Evolutionary conservation across 2,797 vertebrate genomes (phyloP).

Genomic region (Decapterus maruadsi): DNA sequence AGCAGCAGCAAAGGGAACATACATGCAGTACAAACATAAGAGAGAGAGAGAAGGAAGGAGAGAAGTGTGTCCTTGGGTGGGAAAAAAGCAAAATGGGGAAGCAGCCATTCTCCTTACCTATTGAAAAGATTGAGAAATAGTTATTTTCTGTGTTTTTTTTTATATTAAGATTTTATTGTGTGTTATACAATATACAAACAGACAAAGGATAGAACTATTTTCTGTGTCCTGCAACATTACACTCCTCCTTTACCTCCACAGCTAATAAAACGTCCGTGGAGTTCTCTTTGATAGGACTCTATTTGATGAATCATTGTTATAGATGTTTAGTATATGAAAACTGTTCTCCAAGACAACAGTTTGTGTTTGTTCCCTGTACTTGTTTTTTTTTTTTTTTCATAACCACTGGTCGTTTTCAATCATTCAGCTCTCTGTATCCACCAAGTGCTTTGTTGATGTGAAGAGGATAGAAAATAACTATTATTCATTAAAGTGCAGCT

Average conservation of each 20-base stretch:
- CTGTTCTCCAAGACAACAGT: constrained; percentile 10
- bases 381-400: not conserved
- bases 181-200: too few relatives aligned
- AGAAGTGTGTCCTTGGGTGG: not conserved
- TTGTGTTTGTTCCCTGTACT: not conserved
- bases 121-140: not conserved
- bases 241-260: not conserved
- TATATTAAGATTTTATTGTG: too few relatives aligned
- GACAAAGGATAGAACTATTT: too few relatives aligned
- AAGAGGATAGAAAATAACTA: not conserved
- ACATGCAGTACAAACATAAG: too few relatives aligned
- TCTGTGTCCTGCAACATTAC: too few relatives aligned
- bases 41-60: not conserved
- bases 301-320: not conserved
- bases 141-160: not conserved
- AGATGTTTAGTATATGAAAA: not conserved
- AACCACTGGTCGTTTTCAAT: not conserved
- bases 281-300: not conserved
- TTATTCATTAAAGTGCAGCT: constrained; percentile 13
- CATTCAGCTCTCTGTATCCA: not conserved
- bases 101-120: not conserved
- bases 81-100: not conserved
- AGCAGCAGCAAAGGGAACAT: too few relatives aligned
- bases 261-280: not conserved
- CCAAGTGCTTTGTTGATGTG: constrained; percentile 8